Base-by-base conservation (phyloP, 1,140 invertebrate species). In the Platorchestia sp. region DNA sequence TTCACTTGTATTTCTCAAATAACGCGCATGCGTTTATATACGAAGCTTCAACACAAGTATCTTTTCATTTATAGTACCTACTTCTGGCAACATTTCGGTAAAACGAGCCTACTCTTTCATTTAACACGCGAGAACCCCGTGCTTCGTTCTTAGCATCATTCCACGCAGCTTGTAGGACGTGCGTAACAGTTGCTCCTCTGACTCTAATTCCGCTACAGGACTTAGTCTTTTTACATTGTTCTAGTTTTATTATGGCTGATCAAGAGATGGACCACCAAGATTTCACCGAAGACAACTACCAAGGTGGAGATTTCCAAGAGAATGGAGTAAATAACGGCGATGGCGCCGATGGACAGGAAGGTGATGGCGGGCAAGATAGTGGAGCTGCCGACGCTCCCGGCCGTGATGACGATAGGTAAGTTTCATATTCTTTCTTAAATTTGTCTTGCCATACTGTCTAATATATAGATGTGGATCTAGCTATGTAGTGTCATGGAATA, bases 301-400 rank as follows among this genome's bases (percentile, higher is more conserved):
- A 96, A 45, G 96, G 96, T 45, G 96, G 96, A n/a, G 96, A 96
- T 95, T 96, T 96, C 41, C 95, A 96, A 45, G 95, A 96, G 45
- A 96, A 96, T 95, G 96, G 96, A 27, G 95, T 96, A 90, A 95
- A 96, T 90, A 96, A 95, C 91, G 95, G 95, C 45, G 96, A 95
- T 43, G 95, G 95, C 27, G 95, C 90, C 75, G 96, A 96, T 59
- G 95, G 95, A 95, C 75, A 96, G 95, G 96, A 96, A 95, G 96
- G 90, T 45, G 95, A 87, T 53, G 95, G 95, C 89, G 51, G 91
- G 19, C 95, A 96, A 87, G 96, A 96, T 95, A 96, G 96, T 59
- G 96, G 96, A 40, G 96, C 96, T 95, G 96, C 96, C 89, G 96
- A 96, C 53, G 96, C 96, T 43, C 96, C 96, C 5, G 96, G 96